A percentile compares a stretch with the other conserved stretches of the same genome.
phyloP scores from a whole-genome alignment of 2,888 invertebrate species.

The Zaprionus bogoriensis region DNA sequence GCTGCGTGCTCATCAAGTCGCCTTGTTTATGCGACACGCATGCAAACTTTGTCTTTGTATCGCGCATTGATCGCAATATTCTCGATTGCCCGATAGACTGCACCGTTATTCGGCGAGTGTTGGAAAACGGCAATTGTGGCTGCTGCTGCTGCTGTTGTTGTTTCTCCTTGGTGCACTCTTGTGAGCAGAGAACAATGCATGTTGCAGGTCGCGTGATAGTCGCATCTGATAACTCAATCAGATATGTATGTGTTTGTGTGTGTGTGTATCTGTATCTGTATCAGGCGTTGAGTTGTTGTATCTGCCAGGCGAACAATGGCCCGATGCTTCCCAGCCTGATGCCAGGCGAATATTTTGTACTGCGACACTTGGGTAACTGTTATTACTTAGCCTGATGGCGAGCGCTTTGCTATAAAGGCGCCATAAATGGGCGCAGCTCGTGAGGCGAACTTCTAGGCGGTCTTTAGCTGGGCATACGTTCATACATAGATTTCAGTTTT shows the following conservation, averaged over 20 bases:
- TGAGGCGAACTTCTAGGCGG: too few species aligned
- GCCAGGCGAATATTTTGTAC: not conserved
- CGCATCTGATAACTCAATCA: not conserved
- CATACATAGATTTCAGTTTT: too few species aligned
- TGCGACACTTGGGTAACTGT: not conserved
- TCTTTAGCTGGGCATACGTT: too few species aligned
- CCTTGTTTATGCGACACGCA: conserved; percentile 35
- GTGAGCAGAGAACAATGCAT: not conserved
- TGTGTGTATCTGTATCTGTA: not conserved
- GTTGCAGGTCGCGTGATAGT: not conserved
- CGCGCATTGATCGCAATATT: conserved; percentile 15
- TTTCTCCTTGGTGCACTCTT: not conserved
- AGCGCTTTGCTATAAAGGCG: not conserved
- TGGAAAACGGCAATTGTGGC: conserved; percentile 6
- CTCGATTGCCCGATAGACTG: conserved; percentile 29
- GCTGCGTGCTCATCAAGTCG: too few species aligned
- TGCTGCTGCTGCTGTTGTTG: not conserved
- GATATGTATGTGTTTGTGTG: not conserved
- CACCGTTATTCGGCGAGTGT: conserved; percentile 32
- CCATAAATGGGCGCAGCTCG: not conserved
- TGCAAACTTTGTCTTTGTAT: too few species aligned
- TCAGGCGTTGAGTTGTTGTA: not conserved
- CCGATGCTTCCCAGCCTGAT: not conserved
- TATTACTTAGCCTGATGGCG: not conserved
- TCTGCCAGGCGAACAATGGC: not conserved